A percentile compares a stretch with the other conserved stretches of the same genome.
These are phyloP conservation scores for Planiliza haematocheilus DNA, from an alignment of 2,113 vertebrate genomes.

Conservation along the genomic window DNA sequence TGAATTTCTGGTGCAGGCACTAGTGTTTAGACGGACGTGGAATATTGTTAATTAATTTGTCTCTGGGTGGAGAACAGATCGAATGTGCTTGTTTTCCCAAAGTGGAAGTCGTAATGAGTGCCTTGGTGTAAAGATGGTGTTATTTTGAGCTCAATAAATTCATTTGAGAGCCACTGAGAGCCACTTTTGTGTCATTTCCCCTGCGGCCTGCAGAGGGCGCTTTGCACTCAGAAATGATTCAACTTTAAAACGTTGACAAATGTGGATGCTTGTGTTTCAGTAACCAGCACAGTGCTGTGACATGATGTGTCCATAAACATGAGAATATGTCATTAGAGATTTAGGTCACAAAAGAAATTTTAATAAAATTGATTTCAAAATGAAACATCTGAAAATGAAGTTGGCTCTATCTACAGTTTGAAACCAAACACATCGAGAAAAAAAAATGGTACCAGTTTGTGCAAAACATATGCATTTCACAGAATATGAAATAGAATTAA, in stretches of 20 bases:
- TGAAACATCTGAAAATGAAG: conserved; percentile 56
- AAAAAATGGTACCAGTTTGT: conserved; percentile 70
- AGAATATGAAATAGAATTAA: conserved; percentile 74
- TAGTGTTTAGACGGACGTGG: conserved; percentile 54
- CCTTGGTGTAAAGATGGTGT: conserved; percentile 23
- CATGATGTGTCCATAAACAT: not conserved
- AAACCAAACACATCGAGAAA: conserved; percentile 65
- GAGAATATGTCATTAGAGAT: conserved; percentile 10
- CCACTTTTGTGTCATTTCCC: not conserved
- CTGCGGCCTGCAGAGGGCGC: conserved; percentile 63
- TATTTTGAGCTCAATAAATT: conserved; percentile 65
- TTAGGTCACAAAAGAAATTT: conserved; percentile 53
- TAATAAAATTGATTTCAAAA: conserved; percentile 78
- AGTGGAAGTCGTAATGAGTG: conserved; percentile 5
- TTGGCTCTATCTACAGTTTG: conserved; percentile 66
- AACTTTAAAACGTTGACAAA: not conserved
- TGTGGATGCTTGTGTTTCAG: not conserved
- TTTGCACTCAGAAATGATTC: conserved; percentile 23
- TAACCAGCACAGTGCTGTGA: not conserved
- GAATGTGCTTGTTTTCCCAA: conserved; percentile 14
- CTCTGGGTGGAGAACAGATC: conserved; percentile 19
- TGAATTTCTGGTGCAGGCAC: conserved; percentile 73
- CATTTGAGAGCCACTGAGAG: conserved; percentile 10
- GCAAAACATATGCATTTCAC: conserved; percentile 81
- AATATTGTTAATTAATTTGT: conserved; percentile 20